Percentiles rank a stretch among this genome's conserved stretches.
Conservation (phyloP, 2,888 invertebrate genomes). For the Synergus japonicus region DNA sequence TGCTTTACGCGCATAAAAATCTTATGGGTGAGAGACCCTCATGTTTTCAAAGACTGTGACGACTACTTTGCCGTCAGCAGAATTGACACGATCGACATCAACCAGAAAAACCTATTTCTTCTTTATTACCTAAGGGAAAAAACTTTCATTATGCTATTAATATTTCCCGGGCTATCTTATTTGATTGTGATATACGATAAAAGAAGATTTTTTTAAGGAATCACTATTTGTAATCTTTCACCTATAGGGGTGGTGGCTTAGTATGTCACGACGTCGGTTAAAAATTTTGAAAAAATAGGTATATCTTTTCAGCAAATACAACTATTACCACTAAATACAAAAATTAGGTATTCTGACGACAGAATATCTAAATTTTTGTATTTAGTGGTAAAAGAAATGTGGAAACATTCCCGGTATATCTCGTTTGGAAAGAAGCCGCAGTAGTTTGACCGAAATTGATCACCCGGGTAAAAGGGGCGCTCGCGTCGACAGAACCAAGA, state of each 20-base stretch:
- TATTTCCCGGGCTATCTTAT: no score
- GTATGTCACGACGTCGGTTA: no score
- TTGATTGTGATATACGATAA: no score
- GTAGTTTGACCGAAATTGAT: constrained; percentile 42
- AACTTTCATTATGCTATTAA: not conserved
- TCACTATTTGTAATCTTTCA: not conserved
- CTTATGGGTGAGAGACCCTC: not conserved
- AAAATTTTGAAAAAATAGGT: no score
- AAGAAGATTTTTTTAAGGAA: not conserved
- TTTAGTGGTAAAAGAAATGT: not conserved
- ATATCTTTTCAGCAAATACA: no score
- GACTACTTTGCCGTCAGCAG: not conserved
- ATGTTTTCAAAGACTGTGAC: not conserved
- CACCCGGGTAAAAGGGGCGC: constrained; percentile 70
- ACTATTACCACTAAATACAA: no score
- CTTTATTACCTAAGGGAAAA: not conserved
- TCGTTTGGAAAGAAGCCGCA: constrained; percentile 19
- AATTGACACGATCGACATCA: constrained; percentile 5
- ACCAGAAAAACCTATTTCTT: not conserved
- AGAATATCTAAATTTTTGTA: no score
- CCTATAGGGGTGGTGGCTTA: no score
- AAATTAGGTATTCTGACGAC: no score
- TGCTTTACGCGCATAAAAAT: constrained; percentile 1
- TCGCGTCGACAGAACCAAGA: constrained; percentile 76
- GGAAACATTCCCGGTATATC: constrained; percentile 21